Evolutionary conservation across 2,888 invertebrate species (phyloP).

Genomic region (Nomada goodeniana): DNA sequence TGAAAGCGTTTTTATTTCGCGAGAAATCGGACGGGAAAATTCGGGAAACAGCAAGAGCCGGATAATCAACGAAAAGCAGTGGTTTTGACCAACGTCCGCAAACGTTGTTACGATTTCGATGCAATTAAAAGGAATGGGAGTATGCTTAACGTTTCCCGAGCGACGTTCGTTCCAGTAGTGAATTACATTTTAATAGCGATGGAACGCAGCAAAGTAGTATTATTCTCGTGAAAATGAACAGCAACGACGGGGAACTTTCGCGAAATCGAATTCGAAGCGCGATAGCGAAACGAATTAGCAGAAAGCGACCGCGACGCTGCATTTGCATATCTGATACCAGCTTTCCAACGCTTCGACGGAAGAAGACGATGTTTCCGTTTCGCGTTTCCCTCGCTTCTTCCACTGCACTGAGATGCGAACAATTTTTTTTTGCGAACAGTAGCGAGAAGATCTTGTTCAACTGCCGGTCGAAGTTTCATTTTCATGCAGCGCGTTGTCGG

Average conservation of each 20-base stretch:
- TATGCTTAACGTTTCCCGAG: not conserved
- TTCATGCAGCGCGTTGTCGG: too few relatives aligned
- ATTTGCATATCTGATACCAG: slow-evolving; percentile 50
- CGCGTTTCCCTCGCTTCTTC: not conserved
- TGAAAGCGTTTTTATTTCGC: too few relatives aligned
- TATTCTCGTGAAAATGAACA: slow-evolving; percentile 30
- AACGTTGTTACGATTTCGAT: too few relatives aligned
- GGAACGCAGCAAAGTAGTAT: not conserved
- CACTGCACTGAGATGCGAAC: not conserved
- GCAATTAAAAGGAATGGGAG: too few relatives aligned
- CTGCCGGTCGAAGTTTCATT: not conserved
- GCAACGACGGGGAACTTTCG: slow-evolving; percentile 34
- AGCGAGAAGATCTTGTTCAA: slow-evolving; percentile 7
- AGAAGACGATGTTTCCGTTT: slow-evolving; percentile 37
- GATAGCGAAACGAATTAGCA: slow-evolving; percentile 50
- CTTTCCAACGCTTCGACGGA: not conserved
- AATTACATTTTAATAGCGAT: not conserved
- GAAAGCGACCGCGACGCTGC: slow-evolving; percentile 40
- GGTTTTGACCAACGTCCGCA: too few relatives aligned
- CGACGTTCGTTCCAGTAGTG: not conserved
- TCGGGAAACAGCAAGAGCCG: too few relatives aligned
- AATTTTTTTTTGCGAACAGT: not conserved
- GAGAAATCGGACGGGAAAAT: too few relatives aligned
- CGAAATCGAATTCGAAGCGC: slow-evolving; percentile 33
- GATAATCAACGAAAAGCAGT: too few relatives aligned